Conservation (phyloP, 2,888 invertebrate genomes). For the Caenorhabditis angaria region DNA sequence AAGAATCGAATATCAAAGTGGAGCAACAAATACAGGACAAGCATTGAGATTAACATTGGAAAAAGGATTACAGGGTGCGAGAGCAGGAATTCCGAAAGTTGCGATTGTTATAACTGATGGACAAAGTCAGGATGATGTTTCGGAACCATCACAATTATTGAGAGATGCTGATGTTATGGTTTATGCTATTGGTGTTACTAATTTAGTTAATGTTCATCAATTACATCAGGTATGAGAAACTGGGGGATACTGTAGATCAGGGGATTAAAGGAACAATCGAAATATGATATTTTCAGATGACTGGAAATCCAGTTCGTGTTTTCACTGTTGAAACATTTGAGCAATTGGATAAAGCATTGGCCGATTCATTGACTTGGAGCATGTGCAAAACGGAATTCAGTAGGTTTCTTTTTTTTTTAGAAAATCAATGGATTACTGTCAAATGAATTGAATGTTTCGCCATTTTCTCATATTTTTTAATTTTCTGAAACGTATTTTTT, state of each 20-base stretch:
- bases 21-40: slow-evolving; percentile 70
- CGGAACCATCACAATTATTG: slow-evolving; percentile 65
- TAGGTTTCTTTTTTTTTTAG: slow-evolving; percentile 39
- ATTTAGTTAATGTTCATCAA: slow-evolving; percentile 70
- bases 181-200: slow-evolving; percentile 73
- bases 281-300: slow-evolving; percentile 51
- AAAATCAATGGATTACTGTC: neutral
- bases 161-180: slow-evolving; percentile 72
- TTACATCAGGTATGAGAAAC: slow-evolving; percentile 66
- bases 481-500: neutral
- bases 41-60: slow-evolving; percentile 63
- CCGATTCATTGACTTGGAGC: slow-evolving; percentile 69
- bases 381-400: slow-evolving; percentile 72
- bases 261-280: neutral
- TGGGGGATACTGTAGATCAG: too few relatives aligned
- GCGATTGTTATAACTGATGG: slow-evolving; percentile 74
- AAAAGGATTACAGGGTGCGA: slow-evolving; percentile 58
- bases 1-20: slow-evolving; percentile 64
- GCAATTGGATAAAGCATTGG: slow-evolving; percentile 66
- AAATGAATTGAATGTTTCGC: slow-evolving; percentile 3
- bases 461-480: slow-evolving; percentile 6
- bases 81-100: slow-evolving; percentile 71
- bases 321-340: slow-evolving; percentile 71
- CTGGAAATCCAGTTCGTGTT: slow-evolving; percentile 68
- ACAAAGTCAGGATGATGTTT: slow-evolving; percentile 71